Conservation (phyloP, 2,888 invertebrate species). For the Cinara cedri region DNA sequence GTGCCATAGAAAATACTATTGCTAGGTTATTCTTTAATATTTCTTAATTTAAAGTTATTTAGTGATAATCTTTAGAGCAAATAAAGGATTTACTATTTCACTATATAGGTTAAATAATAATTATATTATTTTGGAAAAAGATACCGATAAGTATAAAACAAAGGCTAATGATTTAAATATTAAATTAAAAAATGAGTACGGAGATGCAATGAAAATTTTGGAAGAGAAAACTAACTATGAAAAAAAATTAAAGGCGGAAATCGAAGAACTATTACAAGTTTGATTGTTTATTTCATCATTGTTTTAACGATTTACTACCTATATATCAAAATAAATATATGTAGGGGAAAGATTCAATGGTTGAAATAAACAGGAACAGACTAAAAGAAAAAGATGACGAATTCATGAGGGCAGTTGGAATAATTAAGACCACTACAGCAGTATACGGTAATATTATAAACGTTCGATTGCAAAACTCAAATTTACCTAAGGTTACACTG, state of each 20-base stretch:
- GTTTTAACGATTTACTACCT: background rate
- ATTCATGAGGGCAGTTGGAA: background rate
- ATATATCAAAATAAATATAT: background rate
- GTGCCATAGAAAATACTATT: slow-evolving; percentile 1
- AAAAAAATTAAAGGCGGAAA: slow-evolving; percentile 5
- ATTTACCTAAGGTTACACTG: too few species aligned
- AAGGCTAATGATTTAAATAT: background rate
- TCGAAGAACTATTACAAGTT: background rate
- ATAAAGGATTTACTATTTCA: too few species aligned
- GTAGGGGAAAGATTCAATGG: slow-evolving; percentile 1
- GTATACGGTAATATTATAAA: slow-evolving; percentile 15
- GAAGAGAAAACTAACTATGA: background rate
- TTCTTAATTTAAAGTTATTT: background rate
- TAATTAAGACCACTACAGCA: slow-evolving; percentile 6
- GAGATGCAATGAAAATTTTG: background rate
- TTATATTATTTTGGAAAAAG: background rate
- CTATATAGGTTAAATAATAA: background rate
- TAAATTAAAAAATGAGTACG: slow-evolving; percentile 13
- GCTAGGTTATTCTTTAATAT: background rate
- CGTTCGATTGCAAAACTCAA: background rate
- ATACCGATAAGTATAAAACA: background rate
- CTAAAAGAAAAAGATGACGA: slow-evolving; percentile 17
- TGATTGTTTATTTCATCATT: background rate
- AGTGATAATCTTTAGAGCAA: too few species aligned
- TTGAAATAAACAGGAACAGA: background rate